Evolutionary conservation across 2,113 vertebrate genomes (phyloP).

Genomic region (Epinephelus lanceolatus): DNA sequence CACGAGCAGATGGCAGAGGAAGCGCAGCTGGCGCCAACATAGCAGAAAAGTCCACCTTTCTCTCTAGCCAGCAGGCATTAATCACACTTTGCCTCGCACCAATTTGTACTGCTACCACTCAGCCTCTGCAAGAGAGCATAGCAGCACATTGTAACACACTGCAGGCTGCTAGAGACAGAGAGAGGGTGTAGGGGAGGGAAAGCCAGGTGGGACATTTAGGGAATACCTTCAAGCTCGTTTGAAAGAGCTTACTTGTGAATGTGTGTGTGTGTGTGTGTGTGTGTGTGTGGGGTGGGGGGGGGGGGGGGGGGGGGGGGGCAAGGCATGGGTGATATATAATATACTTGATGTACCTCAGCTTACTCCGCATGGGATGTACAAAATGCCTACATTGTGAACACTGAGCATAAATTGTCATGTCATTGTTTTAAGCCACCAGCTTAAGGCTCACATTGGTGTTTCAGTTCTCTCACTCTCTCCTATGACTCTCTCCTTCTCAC

Average conservation of each 20-base stretch:
- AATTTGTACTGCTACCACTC: slow-evolving; percentile 25
- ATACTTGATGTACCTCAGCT: too few relatives aligned
- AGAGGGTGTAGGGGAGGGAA: not conserved
- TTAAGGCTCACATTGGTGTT: too few relatives aligned
- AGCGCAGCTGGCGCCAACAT: slow-evolving; percentile 22
- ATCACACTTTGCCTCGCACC: slow-evolving; percentile 45
- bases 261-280: not conserved
- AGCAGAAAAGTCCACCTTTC: slow-evolving; percentile 50
- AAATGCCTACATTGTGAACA: too few relatives aligned
- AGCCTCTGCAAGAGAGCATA: slow-evolving; percentile 12
- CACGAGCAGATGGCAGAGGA: slow-evolving; percentile 43
- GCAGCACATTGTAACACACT: not conserved
- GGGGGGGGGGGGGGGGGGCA: too few relatives aligned
- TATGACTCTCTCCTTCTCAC: too few relatives aligned
- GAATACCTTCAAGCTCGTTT: slow-evolving; percentile 9
- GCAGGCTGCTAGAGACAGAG: slow-evolving; percentile 9
- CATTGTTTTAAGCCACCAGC: too few relatives aligned
- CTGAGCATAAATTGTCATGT: too few relatives aligned
- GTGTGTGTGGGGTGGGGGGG: too few relatives aligned
- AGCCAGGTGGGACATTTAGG: slow-evolving; percentile 36
- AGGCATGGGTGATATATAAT: too few relatives aligned
- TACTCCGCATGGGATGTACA: too few relatives aligned
- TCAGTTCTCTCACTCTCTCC: too few relatives aligned
- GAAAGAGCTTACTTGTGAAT: not conserved
- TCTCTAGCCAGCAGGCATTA: slow-evolving; percentile 40